Percentiles rank a stretch among this genome's conserved stretches.
Evolutionary conservation across 2,888 invertebrate species (phyloP).

Genomic region (Cryptus armator): DNA sequence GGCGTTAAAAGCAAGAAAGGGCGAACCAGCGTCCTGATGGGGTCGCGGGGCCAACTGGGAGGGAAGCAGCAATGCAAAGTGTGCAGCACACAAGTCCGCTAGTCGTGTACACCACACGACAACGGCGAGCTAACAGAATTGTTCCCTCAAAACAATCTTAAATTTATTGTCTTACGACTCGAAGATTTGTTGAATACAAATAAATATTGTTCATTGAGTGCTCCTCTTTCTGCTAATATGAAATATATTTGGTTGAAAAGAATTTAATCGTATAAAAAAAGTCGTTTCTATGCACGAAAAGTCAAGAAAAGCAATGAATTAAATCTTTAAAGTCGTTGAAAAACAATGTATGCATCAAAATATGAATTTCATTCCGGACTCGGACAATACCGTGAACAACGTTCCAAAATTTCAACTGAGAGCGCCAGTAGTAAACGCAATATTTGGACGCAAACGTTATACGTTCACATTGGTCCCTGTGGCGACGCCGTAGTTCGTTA

Average conservation of each 20-base stretch:
- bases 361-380: too few species aligned
- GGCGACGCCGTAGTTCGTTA: neutral
- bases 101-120: conserved; percentile 60
- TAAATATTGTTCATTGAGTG: too few species aligned
- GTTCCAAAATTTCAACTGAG: too few species aligned
- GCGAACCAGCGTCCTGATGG: conserved; percentile 43
- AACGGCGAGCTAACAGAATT: conserved; percentile 33
- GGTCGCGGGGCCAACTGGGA: conserved; percentile 41
- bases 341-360: too few species aligned
- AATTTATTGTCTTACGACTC: neutral
- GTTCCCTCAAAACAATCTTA: neutral
- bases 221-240: too few species aligned
- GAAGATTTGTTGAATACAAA: neutral
- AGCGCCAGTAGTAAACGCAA: conserved; percentile 1
- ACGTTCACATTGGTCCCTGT: neutral
- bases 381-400: too few species aligned
- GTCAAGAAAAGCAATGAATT: too few species aligned
- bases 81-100: neutral
- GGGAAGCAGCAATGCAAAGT: conserved; percentile 65
- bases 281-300: too few species aligned
- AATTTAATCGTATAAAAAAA: too few species aligned
- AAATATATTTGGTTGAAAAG: too few species aligned
- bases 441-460: conserved; percentile 22
- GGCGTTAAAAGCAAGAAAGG: conserved; percentile 70
- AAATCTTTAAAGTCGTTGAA: too few species aligned